Percentiles rank a stretch among this genome's conserved stretches.
phyloP scores from a whole-genome alignment of 2,888 invertebrate species.

The Clanis bilineata region DNA sequence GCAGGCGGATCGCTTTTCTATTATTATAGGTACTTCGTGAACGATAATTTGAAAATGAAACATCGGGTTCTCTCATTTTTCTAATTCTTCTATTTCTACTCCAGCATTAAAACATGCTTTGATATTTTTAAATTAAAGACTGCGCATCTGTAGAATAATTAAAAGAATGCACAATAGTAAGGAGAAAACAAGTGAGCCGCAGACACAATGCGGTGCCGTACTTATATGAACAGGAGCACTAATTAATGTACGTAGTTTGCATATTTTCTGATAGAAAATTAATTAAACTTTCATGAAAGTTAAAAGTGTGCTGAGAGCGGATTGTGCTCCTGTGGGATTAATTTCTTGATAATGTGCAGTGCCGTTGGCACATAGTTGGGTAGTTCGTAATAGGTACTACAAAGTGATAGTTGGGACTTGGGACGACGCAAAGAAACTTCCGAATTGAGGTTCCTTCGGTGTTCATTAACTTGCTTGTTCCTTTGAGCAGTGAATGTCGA shows the following conservation, averaged over 20 bases:
- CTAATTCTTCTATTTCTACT: neutral
- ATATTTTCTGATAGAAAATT: conserved; percentile 29
- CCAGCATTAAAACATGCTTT: neutral
- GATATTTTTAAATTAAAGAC: neutral
- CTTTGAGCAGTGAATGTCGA: neutral
- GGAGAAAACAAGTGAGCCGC: neutral
- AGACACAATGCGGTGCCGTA: neutral
- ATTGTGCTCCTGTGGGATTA: conserved; percentile 24
- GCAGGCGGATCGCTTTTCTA: conserved; percentile 2
- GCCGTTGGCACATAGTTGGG: conserved; percentile 13
- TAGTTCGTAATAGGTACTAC: conserved; percentile 9
- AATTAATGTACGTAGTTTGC: conserved; percentile 30
- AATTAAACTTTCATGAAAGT: conserved; percentile 24
- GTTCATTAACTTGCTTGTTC: neutral
- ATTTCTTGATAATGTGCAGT: conserved; percentile 24
- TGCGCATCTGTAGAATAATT: neutral
- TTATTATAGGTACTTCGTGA: neutral
- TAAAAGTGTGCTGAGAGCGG: conserved; percentile 29
- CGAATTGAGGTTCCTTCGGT: neutral
- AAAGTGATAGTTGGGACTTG: neutral
- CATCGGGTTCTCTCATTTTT: neutral
- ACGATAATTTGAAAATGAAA: conserved; percentile 1
- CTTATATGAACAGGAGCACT: conserved; percentile 17
- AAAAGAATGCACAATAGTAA: conserved; percentile 2
- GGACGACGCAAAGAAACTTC: neutral